phyloP scores from a whole-genome alignment of 2,888 invertebrate species.

The Campoplex capitator region DNA sequence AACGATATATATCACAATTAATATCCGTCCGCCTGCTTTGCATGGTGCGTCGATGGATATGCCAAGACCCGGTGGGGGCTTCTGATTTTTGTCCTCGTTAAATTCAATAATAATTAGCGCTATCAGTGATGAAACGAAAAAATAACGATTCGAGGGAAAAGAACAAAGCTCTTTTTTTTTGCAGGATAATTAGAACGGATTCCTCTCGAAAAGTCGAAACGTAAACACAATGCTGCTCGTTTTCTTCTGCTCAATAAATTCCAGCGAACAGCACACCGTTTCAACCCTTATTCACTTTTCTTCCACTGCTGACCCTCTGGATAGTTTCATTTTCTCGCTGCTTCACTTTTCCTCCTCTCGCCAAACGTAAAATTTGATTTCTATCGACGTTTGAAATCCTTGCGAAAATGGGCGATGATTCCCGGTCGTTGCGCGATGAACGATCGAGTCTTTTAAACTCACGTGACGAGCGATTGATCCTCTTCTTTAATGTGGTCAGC shows the following conservation, averaged over 20 bases:
- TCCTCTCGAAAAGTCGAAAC: background rate
- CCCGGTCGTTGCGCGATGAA: conserved; percentile 21
- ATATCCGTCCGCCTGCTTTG: conserved; percentile 43
- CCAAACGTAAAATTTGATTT: background rate
- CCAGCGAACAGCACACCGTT: background rate
- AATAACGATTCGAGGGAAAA: conserved; percentile 18
- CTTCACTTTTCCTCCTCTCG: background rate
- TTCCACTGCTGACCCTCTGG: background rate
- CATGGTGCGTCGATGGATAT: conserved; percentile 53
- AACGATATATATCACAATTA: conserved; percentile 58
- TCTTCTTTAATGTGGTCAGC: conserved; percentile 80
- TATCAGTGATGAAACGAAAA: background rate
- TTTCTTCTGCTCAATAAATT: background rate
- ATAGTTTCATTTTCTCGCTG: background rate
- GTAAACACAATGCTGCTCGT: background rate
- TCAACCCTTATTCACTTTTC: background rate
- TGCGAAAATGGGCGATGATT: conserved; percentile 19
- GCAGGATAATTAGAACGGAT: conserved; percentile 3
- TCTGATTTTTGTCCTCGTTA: background rate
- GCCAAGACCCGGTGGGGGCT: background rate
- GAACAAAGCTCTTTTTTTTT: conserved; percentile 3
- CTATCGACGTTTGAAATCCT: conserved; percentile 13
- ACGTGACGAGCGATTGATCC: conserved; percentile 70
- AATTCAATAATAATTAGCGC: conserved; percentile 3
- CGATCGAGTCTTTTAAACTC: conserved; percentile 53